These are phyloP conservation scores for Erpobdella octoculata DNA, from an alignment of 2,888 invertebrate species.

Conservation along the genomic window DNA sequence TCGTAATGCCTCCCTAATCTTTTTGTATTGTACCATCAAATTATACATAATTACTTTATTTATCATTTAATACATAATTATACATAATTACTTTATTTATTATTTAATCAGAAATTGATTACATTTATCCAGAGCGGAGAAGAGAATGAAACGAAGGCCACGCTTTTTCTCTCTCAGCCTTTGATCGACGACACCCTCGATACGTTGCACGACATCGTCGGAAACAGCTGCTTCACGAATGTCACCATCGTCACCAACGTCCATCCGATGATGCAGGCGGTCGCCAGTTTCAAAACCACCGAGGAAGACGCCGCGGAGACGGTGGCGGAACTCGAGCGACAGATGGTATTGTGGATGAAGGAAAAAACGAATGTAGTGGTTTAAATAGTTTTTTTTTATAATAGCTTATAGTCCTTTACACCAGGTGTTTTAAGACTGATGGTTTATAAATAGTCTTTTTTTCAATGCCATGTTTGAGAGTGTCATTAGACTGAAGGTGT, in stretches of 20 bases:
- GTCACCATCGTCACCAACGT: conserved; percentile 60
- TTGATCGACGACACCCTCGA: conserved; percentile 57
- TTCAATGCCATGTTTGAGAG: no score
- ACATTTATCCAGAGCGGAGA: background rate
- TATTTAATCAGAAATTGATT: no score
- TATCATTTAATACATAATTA: no score
- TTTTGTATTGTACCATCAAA: no score
- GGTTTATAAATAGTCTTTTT: no score
- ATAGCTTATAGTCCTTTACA: no score
- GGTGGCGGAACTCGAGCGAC: background rate
- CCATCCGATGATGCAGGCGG: conserved; percentile 57
- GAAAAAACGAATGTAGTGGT: background rate
- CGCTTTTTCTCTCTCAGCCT: conserved; percentile 60
- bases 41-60: no score
- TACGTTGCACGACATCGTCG: conserved; percentile 60
- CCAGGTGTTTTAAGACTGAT: no score
- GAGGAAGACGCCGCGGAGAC: background rate
- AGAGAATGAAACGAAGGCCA: conserved; percentile 47
- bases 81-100: no score
- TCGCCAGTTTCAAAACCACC: conserved; percentile 44
- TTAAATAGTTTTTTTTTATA: no score
- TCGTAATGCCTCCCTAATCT: background rate
- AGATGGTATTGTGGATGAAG: background rate
- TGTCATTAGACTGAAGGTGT: no score
- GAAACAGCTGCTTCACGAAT: conserved; percentile 60